A percentile compares a stretch with the other conserved stretches of the same genome.
Evolutionary conservation across 2,797 vertebrate species (phyloP).

Genomic region (Galagoides demidoff): DNA sequence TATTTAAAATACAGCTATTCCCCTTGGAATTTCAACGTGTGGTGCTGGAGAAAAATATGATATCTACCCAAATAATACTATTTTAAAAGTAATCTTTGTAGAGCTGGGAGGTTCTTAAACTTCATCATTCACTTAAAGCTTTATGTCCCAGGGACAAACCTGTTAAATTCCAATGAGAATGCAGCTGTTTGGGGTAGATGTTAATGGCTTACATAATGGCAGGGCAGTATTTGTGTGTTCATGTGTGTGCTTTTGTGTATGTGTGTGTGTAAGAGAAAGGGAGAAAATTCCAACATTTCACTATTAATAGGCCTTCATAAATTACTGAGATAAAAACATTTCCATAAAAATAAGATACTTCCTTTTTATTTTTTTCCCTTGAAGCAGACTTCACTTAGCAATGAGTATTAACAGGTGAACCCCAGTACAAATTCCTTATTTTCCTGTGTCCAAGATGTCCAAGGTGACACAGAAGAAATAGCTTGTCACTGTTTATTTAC

Average conservation of each 20-base stretch:
- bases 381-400: not conserved
- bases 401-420: not conserved
- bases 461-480: not conserved
- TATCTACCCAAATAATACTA: not conserved
- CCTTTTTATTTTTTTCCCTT: not conserved
- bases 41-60: not conserved
- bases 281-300: not conserved
- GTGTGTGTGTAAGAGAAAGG: not conserved
- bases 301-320: not conserved
- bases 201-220: not conserved
- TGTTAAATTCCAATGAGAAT: not conserved
- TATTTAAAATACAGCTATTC: slow-evolving; percentile 57
- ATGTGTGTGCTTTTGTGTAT: not conserved
- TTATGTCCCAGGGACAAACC: not conserved
- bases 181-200: not conserved
- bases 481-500: not conserved
- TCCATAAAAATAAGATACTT: not conserved
- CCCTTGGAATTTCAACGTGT: slow-evolving; percentile 51
- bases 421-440: not conserved
- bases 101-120: not conserved
- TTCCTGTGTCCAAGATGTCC: not conserved
- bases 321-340: not conserved
- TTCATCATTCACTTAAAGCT: not conserved
- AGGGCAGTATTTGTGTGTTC: not conserved
- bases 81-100: slow-evolving; percentile 64